Evolutionary conservation across 2,113 vertebrate genomes (phyloP), one percentile per base, ranked within the genome.

Genomic region (Nerophis ophidion): DNA sequence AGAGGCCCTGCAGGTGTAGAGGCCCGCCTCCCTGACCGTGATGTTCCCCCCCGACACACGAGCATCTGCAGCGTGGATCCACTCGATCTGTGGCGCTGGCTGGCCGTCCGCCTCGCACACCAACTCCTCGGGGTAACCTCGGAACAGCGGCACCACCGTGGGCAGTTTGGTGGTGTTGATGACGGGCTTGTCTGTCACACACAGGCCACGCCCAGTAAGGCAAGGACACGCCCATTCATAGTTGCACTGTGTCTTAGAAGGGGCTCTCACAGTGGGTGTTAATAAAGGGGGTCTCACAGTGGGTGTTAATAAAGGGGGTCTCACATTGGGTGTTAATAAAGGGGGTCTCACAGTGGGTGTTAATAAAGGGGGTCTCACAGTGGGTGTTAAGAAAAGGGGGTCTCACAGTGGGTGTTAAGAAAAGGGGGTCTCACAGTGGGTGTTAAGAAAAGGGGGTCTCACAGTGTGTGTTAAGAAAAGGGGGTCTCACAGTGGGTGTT

Each of bases 91-190:
- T 8, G 88, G 86, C 8, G 26, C 9, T 1, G 89, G 90, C 61
- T 80, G 5, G 8, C 90, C 89, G 0, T 88, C 77, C 0, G 89
- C 88, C 40, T 85, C 78, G 70, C 90, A 91, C 4, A 79, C 40
- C 1, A 90, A 80, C 16, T 66, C 64, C 48, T 68, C 74, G 0
- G 61, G 10, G 67, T 86, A 89, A 16, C 84, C 87, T 15, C 61
- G 67, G 74, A 87, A 86, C 64, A 88, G 66, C 0, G 87, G 87
- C 56, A 89, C 42, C 9, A 0, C 53, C 4, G 15, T 40, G 0
- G 66, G 79, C 40, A 86, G 76, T 53, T 81, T 86, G 3, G 57
- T 68, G 12, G 35, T 61, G 19, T 85, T 87, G 55, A 87, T 90
- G 16, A 1, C 5, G 6, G 89, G 89, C 46, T 62, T 69, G 76